Evolutionary conservation across 2,888 invertebrate genomes (phyloP), one percentile per base, ranked within the genome.

Genomic region (Molorchus minor): DNA sequence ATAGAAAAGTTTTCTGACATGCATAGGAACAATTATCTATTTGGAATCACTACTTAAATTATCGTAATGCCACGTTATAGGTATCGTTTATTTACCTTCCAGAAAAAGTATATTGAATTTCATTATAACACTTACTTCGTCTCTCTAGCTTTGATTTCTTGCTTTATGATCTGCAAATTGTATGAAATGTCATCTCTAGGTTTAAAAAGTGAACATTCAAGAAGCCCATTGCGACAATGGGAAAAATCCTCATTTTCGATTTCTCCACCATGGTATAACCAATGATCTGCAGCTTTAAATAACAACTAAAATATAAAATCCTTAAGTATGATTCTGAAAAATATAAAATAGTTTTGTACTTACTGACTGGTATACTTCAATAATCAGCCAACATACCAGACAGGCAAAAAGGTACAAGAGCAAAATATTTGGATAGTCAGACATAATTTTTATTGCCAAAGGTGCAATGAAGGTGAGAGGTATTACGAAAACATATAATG

Each of bases 191-290:
- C 74, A 44, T 61, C 55, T 62, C 72, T 62, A 2, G 58, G 62
- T 41, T 62, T 52, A 59, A 74, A 74, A 30, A 72, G 41, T 0
- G 71, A 60, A 44, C 73, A 73, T 40, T 72, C 71, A 7, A 67
- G 19, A 1, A 68, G 47, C 41, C 62, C 65, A 36, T 56, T 56
- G 4, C 51, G 21, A 30, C 70, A 69, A 10, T 57, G 36, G 2
- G 12, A 16, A 0, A 25, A n/a, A 36, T 58, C 51, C 7, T 54
- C 41, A 12, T 56, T 44, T 33, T 63, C 45, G 16, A 35, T 38
- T 12, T 59, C 30, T 47, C 56, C 49, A 8, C 10, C 51, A 47
- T 72, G 72, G 25, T 68, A 65, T 1, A 67, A 17, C 68, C 68
- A 71, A 43, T 72, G 72, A 55, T 61, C 41, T 8, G 64, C 19